These are phyloP conservation scores for Drosophila nannoptera DNA, from an alignment of 1,140 invertebrate species.

Conservation along the genomic window DNA sequence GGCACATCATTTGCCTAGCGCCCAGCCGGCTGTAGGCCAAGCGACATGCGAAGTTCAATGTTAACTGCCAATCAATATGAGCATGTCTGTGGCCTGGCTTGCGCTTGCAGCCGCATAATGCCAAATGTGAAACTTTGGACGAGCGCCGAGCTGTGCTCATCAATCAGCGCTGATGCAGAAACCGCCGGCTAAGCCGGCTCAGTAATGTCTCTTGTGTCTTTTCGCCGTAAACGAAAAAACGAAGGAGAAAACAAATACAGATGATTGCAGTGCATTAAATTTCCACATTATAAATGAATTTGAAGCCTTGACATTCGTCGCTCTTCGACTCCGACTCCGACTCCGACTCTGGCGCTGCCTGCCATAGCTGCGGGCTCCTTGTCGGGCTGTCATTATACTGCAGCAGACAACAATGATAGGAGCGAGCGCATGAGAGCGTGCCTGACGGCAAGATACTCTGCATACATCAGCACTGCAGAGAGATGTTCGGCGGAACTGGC, in stretches of 20 bases:
- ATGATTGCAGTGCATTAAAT: conserved; percentile 38
- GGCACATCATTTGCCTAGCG: conserved; percentile 6
- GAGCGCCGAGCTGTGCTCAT: conserved; percentile 43
- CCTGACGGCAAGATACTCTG: not conserved
- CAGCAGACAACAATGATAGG: conserved; percentile 3
- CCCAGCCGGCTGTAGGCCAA: not conserved
- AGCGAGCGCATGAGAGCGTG: not conserved
- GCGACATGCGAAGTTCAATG: conserved; percentile 67
- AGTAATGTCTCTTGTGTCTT: conserved; percentile 22
- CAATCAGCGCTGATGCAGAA: conserved; percentile 47
- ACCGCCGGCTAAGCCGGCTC: conserved; percentile 37
- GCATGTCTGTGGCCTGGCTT: not conserved
- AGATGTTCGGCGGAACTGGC: too few species aligned
- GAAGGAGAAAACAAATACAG: not conserved
- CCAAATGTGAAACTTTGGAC: conserved; percentile 36
- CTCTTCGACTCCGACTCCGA: conserved; percentile 4
- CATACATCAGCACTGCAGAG: too few species aligned
- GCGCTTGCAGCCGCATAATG: conserved; percentile 12
- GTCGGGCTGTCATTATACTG: conserved; percentile 37
- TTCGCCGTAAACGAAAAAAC: conserved; percentile 23
- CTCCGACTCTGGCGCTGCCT: not conserved
- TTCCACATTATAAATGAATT: conserved; percentile 56
- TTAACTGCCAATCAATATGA: conserved; percentile 68
- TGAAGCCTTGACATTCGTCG: conserved; percentile 42
- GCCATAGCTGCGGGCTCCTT: conserved; percentile 10